A percentile compares a stretch with the other conserved stretches of the same genome.
These are phyloP conservation scores for Acanthopleura granulata DNA, from an alignment of 2,888 invertebrate species.

Conservation along the genomic window DNA sequence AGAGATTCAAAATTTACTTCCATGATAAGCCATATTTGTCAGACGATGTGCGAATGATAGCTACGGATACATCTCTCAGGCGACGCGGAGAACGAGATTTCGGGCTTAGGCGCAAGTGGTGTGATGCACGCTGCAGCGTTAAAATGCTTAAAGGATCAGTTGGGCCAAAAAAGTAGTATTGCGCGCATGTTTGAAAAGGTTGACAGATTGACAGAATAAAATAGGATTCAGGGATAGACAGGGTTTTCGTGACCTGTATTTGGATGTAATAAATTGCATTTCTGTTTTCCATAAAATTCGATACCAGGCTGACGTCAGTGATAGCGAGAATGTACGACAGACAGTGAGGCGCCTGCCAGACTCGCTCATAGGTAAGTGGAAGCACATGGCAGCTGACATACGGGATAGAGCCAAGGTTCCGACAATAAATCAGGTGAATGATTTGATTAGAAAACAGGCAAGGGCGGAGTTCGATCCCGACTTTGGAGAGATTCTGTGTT, in stretches of 20 bases:
- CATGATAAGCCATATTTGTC: too few relatives aligned
- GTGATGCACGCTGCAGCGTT: conserved; percentile 20
- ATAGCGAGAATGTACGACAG: conserved; percentile 1
- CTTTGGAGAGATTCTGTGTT: conserved; percentile 1
- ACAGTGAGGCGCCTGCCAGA: conserved; percentile 13
- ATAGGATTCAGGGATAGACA: not conserved
- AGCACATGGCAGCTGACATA: not conserved
- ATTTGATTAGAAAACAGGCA: too few relatives aligned
- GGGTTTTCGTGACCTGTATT: conserved; percentile 10
- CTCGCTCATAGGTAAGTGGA: conserved; percentile 13
- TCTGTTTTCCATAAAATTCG: conserved; percentile 16
- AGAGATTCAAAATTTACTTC: conserved; percentile 23
- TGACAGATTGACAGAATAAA: too few relatives aligned
- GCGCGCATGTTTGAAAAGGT: conserved; percentile 9
- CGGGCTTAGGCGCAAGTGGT: conserved; percentile 22
- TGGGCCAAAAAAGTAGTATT: conserved; percentile 19
- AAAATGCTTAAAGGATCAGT: conserved; percentile 23
- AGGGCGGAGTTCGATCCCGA: conserved; percentile 16
- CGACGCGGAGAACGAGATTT: conserved; percentile 14
- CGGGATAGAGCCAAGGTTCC: conserved; percentile 4
- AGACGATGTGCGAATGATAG: conserved; percentile 25
- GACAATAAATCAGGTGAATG: too few relatives aligned
- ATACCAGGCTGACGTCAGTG: conserved; percentile 19
- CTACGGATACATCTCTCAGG: conserved; percentile 16
- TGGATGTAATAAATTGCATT: conserved; percentile 21